Evolutionary conservation across 2,797 vertebrate species (phyloP).

Genomic region (Parauchenoglanis ngamensis): DNA sequence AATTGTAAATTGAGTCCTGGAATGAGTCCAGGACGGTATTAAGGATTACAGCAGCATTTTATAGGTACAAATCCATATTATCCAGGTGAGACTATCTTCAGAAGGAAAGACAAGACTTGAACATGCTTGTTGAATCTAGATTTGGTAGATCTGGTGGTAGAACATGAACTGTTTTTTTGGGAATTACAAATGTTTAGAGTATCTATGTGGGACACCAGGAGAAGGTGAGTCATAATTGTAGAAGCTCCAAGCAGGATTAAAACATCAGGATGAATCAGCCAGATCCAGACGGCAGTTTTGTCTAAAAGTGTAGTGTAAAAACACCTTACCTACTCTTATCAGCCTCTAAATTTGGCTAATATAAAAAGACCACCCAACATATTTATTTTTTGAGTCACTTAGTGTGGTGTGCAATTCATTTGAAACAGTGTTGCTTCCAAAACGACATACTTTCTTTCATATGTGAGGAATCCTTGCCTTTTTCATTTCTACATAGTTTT

Average conservation of each 20-base stretch:
- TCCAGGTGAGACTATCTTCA: not conserved
- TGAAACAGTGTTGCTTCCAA: not conserved
- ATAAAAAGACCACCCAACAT: not conserved
- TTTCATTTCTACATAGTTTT: not conserved
- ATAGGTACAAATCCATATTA: not conserved
- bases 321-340: not conserved
- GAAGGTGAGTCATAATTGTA: slow-evolving; percentile 2
- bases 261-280: not conserved
- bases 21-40: not conserved
- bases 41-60: not conserved
- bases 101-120: not conserved
- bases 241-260: not conserved
- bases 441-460: not conserved
- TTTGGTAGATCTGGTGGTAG: too few relatives aligned
- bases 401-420: not conserved
- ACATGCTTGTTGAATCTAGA: not conserved
- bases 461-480: not conserved
- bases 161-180: not conserved
- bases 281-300: not conserved
- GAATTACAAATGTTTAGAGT: not conserved
- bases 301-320: not conserved
- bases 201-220: not conserved
- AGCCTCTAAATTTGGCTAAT: not conserved
- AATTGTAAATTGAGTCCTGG: not conserved
- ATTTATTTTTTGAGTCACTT: not conserved